These are phyloP conservation scores for Bucorvus abyssinicus DNA, from an alignment of 2,797 vertebrate genomes.

Conservation along the genomic window DNA sequence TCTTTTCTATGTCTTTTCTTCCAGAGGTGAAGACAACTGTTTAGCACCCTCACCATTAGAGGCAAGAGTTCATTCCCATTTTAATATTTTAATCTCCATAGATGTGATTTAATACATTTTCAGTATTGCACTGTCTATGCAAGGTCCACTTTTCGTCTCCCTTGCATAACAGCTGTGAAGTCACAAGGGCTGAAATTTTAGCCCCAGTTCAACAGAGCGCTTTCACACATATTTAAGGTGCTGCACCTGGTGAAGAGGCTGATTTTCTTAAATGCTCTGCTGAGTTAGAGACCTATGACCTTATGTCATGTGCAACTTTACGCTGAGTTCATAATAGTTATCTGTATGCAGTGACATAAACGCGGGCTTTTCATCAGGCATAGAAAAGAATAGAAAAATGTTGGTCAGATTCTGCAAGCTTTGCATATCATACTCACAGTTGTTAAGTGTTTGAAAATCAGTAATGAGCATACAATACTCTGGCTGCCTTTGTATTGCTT, in stretches of 20 bases:
- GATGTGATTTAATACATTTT: background rate
- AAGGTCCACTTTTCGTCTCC: background rate
- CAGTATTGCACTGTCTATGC: background rate
- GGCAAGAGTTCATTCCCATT: background rate
- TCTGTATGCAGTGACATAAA: background rate
- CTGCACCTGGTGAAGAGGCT: background rate
- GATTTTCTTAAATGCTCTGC: conserved; percentile 18
- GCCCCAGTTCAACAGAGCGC: background rate
- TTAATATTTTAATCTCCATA: background rate
- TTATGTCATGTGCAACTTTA: background rate
- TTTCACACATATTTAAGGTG: background rate
- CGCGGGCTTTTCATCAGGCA: background rate
- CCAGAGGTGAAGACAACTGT: background rate
- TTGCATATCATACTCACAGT: conserved; percentile 74
- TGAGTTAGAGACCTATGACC: conserved; percentile 15
- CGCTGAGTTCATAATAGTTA: background rate
- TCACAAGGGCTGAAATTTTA: background rate
- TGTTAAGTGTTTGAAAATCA: conserved; percentile 70
- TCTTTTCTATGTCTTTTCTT: background rate
- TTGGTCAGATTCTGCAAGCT: conserved; percentile 47
- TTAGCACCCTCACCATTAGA: background rate
- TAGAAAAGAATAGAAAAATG: background rate
- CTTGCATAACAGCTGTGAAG: background rate
- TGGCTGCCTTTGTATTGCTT: conserved; percentile 68
- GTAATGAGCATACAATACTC: conserved; percentile 69